A percentile compares a stretch with the other conserved stretches of the same genome.
These are phyloP conservation scores for Eulimnadia texana DNA, from an alignment of 1,140 invertebrate genomes.

Conservation along the genomic window DNA sequence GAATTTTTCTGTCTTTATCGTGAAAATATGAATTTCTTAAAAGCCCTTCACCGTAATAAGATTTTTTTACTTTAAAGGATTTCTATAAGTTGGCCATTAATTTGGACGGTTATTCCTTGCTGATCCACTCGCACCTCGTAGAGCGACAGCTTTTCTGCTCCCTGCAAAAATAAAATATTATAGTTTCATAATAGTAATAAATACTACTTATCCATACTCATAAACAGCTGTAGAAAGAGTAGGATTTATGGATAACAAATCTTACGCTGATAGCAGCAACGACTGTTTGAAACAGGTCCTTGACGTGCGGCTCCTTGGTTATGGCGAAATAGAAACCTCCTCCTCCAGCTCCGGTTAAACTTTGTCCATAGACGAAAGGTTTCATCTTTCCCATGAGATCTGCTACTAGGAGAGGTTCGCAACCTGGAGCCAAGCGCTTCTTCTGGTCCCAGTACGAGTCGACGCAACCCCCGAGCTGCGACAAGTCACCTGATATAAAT, in stretches of 20 bases:
- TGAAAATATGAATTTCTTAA: no score
- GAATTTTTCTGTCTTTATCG: no score
- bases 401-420: conserved; percentile 29
- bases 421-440: conserved; percentile 32
- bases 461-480: conserved; percentile 28
- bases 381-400: conserved; percentile 27
- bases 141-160: background rate
- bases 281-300: background rate
- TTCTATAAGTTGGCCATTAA: background rate
- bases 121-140: background rate
- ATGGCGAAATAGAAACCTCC: conserved; percentile 1
- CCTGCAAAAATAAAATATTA: no score
- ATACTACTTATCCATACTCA: no score
- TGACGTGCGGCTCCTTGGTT: background rate
- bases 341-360: conserved; percentile 12
- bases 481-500: conserved; percentile 25
- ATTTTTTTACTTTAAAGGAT: background rate
- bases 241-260: background rate
- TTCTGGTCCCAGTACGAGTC: conserved; percentile 32
- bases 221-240: no score
- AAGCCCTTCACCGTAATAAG: no score
- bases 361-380: conserved; percentile 26
- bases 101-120: background rate
- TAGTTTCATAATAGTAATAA: no score
- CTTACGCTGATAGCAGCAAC: no score